Evolutionary conservation across 2,113 vertebrate genomes (phyloP).

Genomic region (Salvelinus namaycush): DNA sequence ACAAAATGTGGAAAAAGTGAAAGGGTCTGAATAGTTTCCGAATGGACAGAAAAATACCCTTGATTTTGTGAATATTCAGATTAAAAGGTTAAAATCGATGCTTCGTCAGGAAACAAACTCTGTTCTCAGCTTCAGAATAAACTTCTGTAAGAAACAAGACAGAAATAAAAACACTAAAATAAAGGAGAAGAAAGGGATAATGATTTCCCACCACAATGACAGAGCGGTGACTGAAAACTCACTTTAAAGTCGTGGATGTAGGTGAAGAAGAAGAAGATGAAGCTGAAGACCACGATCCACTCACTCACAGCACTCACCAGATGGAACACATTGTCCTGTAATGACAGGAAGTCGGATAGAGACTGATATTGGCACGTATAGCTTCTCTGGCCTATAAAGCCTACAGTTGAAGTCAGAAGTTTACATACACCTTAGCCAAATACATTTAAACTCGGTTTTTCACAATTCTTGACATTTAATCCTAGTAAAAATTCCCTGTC

Average conservation of each 20-base stretch:
- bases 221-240: slow-evolving; percentile 40
- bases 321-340: slow-evolving; percentile 76
- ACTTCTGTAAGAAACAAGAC: slow-evolving; percentile 53
- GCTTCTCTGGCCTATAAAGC: no score
- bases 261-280: slow-evolving; percentile 91
- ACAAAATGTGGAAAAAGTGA: background rate
- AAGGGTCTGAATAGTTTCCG: background rate
- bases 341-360: background rate
- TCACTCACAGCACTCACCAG: slow-evolving; percentile 86
- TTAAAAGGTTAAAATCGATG: background rate
- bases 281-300: slow-evolving; percentile 91
- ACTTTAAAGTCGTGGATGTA: slow-evolving; percentile 95
- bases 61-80: background rate
- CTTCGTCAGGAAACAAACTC: slow-evolving; percentile 16
- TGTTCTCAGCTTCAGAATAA: slow-evolving; percentile 58
- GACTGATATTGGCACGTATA: slow-evolving; percentile 14
- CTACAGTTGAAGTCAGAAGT: no score
- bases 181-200: background rate
- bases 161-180: background rate
- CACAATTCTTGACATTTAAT: no score
- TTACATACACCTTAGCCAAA: no score
- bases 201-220: background rate
- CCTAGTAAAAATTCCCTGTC: no score
- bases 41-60: slow-evolving; percentile 1
- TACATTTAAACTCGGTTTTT: no score